Evolutionary conservation across 2,888 invertebrate species (phyloP).

Genomic region (Agriopis marginaria): DNA sequence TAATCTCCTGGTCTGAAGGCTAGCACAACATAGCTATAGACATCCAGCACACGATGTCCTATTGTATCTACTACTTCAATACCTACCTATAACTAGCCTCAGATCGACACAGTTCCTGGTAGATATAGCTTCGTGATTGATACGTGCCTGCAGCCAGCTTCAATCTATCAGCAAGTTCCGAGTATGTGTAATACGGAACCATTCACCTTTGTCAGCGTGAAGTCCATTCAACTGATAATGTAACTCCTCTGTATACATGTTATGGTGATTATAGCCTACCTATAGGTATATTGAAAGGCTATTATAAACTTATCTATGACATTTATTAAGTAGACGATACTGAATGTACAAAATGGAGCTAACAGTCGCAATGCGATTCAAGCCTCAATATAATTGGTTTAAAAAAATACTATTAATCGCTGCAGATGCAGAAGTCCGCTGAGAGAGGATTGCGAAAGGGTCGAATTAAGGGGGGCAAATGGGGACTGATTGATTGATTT

Average conservation of each 20-base stretch:
- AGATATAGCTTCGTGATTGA: slow-evolving; percentile 1
- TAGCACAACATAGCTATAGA: not conserved
- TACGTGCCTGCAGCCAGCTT: not conserved
- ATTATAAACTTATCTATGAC: too few relatives aligned
- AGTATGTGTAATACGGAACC: not conserved
- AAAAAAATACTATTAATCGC: too few relatives aligned
- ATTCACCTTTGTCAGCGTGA: slow-evolving; percentile 6
- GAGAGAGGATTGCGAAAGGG: too few relatives aligned
- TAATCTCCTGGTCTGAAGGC: too few relatives aligned
- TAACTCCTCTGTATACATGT: not conserved
- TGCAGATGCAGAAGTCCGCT: too few relatives aligned
- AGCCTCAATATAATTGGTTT: too few relatives aligned
- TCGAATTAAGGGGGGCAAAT: too few relatives aligned
- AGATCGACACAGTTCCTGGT: not conserved
- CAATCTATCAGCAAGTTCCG: not conserved
- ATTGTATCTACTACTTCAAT: not conserved
- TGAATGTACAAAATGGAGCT: too few relatives aligned
- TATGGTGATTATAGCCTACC: not conserved
- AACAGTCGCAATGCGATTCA: too few relatives aligned
- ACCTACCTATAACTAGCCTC: not conserved
- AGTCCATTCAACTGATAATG: slow-evolving; percentile 1
- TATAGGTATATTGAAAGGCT: not conserved
- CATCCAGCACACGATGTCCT: not conserved
- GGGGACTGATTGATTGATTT: too few relatives aligned
- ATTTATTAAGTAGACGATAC: too few relatives aligned